Base-by-base conservation (phyloP, 2,888 invertebrate species). In the Anarsia innoxiella region DNA sequence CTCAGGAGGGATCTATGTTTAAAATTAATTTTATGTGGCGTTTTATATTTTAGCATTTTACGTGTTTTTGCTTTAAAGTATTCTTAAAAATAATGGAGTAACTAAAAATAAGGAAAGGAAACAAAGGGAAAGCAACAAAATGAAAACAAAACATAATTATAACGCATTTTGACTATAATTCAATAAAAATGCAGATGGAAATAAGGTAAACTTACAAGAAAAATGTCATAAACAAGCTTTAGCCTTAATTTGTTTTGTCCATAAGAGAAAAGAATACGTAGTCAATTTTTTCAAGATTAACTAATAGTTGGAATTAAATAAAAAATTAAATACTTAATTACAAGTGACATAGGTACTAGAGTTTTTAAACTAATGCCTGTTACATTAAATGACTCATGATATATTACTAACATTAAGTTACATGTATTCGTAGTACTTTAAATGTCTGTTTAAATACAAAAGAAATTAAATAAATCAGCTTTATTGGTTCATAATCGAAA, bases 161-260 rank as follows among this genome's bases (percentile, higher is more conserved):
- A 83, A 83, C 83, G 80, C 83, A 84, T 77, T 80, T 80, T 84
- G 83, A 80, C 82, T 84, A 83, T 84, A 84, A 79, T 84, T 83
- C 80, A 83, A 79, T 79, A 84, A 82, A 83, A 84, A 84, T 84
- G 84, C 83, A 78, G 80, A 82, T 82, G 80, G 78, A 83, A 82
- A 80, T 79, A 79, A 82, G 73, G 68, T 77, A 69, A 82, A 78
- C 80, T 80, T 80, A 82, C 68, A 82, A 76, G 74, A 77, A 72
- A 71, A 79, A 83, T 80, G 80, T 83, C 82, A 80, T 75, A 75
- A 74, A 77, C 73, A 80, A 77, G 78, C 72, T 75, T 76, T 69
- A 72, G 66, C 66, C 71, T 76, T 77, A 78, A 73, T 69, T 75
- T 71, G 60, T 70, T 78, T 79, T 70, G 71, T 79, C 76, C 72